Evolutionary conservation across 2,888 invertebrate genomes (phyloP).

Genomic region (Pterostichus niger): DNA sequence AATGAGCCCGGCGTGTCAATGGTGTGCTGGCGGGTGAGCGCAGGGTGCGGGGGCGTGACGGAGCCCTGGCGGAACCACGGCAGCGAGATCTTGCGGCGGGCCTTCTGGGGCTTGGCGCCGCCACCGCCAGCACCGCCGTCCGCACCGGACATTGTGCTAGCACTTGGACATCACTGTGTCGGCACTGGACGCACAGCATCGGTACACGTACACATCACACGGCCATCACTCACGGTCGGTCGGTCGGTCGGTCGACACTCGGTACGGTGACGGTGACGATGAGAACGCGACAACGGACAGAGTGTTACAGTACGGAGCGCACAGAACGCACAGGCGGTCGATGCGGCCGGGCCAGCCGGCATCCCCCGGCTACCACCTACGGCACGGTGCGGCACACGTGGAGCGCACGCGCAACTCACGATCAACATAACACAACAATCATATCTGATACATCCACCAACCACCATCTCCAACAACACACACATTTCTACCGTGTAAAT

Average conservation of each 20-base stretch:
- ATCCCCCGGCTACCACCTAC: conserved; percentile 34
- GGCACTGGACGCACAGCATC: conserved; percentile 74
- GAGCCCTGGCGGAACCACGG: conserved; percentile 94
- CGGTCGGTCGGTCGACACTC: no score
- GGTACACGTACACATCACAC: conserved; percentile 18
- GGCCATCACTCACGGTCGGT: not conserved
- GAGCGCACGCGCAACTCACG: conserved; percentile 15
- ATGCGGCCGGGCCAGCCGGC: conserved; percentile 39
- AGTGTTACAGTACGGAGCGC: no score
- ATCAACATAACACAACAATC: not conserved
- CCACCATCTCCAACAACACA: not conserved
- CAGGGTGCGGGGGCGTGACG: conserved; percentile 85
- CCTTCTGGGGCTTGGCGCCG: conserved; percentile 82
- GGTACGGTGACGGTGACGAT: no score
- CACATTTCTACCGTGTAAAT: no score
- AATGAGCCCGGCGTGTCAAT: conserved; percentile 94
- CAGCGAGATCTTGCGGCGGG: conserved; percentile 91
- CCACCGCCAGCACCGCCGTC: conserved; percentile 72
- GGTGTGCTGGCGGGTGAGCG: conserved; percentile 91
- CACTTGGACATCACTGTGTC: conserved; percentile 39
- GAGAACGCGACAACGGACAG: no score
- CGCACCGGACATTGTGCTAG: conserved; percentile 68
- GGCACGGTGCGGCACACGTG: conserved; percentile 46
- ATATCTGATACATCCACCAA: not conserved
- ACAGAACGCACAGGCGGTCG: conserved; percentile 26